Conservation (phyloP, 2,113 vertebrate species). For the Myiozetetes cayanensis region DNA sequence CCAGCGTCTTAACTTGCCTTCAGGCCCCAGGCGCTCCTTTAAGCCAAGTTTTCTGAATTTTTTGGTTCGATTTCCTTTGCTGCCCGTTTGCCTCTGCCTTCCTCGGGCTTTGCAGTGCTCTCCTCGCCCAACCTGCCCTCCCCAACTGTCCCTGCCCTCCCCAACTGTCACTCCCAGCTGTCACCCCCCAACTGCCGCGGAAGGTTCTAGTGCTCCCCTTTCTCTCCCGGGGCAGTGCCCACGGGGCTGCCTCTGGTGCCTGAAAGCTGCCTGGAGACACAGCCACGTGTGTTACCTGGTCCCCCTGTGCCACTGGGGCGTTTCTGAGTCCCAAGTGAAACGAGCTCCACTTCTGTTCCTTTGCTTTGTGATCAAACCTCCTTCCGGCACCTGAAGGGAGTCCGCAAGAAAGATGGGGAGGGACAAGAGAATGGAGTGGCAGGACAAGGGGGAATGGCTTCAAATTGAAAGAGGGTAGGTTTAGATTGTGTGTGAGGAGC, state of each 20-base stretch:
- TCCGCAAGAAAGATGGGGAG: neutral
- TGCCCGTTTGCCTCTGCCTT: neutral
- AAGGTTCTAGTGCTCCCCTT: neutral
- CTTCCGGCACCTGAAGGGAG: neutral
- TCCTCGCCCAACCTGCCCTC: neutral
- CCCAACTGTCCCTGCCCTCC: neutral
- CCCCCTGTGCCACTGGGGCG: neutral
- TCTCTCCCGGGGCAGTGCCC: neutral
- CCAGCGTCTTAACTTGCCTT: neutral
- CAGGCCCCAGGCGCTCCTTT: neutral
- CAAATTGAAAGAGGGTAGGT: neutral
- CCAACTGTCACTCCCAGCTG: neutral
- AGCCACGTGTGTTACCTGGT: fast-evolving
- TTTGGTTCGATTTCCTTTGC: fast-evolving
- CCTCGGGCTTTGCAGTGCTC: fast-evolving
- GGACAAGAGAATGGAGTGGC: neutral
- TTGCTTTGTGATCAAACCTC: neutral
- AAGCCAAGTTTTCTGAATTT: neutral
- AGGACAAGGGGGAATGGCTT: neutral
- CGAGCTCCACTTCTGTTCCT: fast-evolving
- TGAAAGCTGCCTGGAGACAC: neutral
- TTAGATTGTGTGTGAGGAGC: neutral
- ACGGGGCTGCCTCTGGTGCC: neutral
- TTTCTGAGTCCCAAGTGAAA: neutral
- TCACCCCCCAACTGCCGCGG: neutral